Base-by-base conservation (phyloP, 1,140 invertebrate species). In the Brachionus asplanchnoidis region DNA sequence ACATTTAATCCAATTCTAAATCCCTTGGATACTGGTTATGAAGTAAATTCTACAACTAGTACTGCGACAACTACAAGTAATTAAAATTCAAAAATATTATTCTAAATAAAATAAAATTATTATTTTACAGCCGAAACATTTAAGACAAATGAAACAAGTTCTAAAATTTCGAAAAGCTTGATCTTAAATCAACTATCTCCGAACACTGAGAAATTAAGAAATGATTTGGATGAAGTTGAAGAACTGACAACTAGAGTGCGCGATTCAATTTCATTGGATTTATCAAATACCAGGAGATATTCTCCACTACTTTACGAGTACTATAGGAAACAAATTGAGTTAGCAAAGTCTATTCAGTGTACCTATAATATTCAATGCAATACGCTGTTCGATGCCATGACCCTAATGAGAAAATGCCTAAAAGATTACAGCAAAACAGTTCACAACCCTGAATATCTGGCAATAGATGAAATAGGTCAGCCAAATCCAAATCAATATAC, bases 191-290 rank as follows among this genome's bases (percentile, higher is more conserved):
- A 44, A 11, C 17, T 73, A 17, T 73, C 73, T 28, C 73, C 73
- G n/a, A 65, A 82, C 9, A 65, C 53, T 17, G 79, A 82, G 17
- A 23, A 82, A 14, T 26, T 82, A 28, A 40, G 53, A 14, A 60
- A 82, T 26, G 79, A 82, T 60, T 68, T 82, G 20, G 79, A 82
- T 36, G 79, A 82, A 68, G 79, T 82, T 44, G 79, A 82, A 82
- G 53, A 82, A 32, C 26, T 82, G 11, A 82, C 79, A 60, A 82
- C 32, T 3, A 60, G 65, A 65, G 79, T 82, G 0, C 20, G 79
- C 11, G 53, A 82, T 65, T 82, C 79, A 14, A 82, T 82, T 14
- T 82, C 79, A 65, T 4, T 68, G 12, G 79, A 82, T 9, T 65
- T 82, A 17, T 82, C 79, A 60, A 82, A 82, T 68, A 82, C 79